Evolutionary conservation across 2,888 invertebrate species (phyloP).

Genomic region (Blera fallax): DNA sequence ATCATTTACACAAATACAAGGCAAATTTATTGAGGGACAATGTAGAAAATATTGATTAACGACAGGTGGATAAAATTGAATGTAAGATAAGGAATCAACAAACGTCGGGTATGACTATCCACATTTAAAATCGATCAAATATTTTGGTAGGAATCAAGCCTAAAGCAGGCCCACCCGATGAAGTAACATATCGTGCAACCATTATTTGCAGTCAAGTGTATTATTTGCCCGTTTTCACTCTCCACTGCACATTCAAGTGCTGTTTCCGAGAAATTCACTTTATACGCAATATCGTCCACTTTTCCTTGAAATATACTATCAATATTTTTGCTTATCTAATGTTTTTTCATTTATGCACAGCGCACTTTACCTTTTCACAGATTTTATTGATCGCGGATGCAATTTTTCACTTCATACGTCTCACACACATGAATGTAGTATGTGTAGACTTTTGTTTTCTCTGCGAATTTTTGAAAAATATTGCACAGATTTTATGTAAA

Average conservation of each 20-base stretch:
- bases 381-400: constrained; percentile 68
- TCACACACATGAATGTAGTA: not conserved
- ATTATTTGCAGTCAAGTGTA: constrained; percentile 20
- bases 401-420: constrained; percentile 6
- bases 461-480: constrained; percentile 5
- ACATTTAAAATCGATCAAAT: constrained; percentile 13
- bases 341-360: constrained; percentile 29
- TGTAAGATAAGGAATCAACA: constrained; percentile 13
- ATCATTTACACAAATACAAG: constrained; percentile 3
- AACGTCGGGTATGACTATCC: not conserved
- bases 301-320: not conserved
- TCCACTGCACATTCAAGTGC: not conserved
- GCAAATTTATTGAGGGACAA: not conserved
- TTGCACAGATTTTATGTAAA: constrained; percentile 23
- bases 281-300: not conserved
- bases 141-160: not conserved
- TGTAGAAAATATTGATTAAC: not conserved
- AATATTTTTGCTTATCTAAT: not conserved
- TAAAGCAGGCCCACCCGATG: not conserved
- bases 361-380: constrained; percentile 55
- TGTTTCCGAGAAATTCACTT: constrained; percentile 2
- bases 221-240: constrained; percentile 28
- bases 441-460: not conserved
- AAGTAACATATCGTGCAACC: constrained; percentile 23
- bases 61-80: not conserved